Base-by-base conservation (phyloP, 1,140 invertebrate genomes). In the Lasioglossum albipes region DNA sequence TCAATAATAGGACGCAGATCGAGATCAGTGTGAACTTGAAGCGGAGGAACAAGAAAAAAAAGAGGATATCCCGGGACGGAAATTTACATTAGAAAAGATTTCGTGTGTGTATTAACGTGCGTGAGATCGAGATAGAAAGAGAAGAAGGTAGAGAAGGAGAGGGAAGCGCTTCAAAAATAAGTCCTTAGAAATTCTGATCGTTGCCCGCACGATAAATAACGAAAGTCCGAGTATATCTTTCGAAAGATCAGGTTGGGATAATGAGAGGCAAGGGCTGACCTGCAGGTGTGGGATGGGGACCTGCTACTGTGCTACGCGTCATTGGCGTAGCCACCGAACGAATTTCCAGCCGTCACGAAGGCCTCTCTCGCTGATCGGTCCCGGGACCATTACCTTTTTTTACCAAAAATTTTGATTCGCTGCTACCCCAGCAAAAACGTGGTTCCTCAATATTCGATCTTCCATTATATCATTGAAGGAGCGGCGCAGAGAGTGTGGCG, bases 121-220 rank as follows among this genome's bases (percentile, higher is more conserved):
- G 36, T 22, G 64, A 71, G 70, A 89, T 83, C 18, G 20, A 59
- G 57, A 20, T 27, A 36, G 64, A 71, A 70, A 89, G 45, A 83
- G 87, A 20, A 87, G 36, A 59, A 68, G 42, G 36, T 59, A 68
- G 70, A 89, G 84, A n/a, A 20, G n/a, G 20, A 9, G 42, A 27
- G 64, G 68, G 76, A 89, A 84, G 88, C 87, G 84, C 85, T 87
- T 87, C 83, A 86, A 85, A 81, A 90, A 85, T 79, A 87, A 87
- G 82, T 81, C 88, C 89, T 87, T 90, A 89, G 84, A 92, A 92
- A 87, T 89, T 90, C 88, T 90, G 90, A 90, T 91, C 89, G 89
- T 91, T 92, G 88, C 89, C 87, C 89, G 89, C 91, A 88, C 88
- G 89, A 92, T 93, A 93, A 93, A 93, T 93, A 93, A 93, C 89